phyloP scores from a whole-genome alignment of 30 jellyfish, hydroid and myxozoan genomes.

The Aurelia aurita complex sp. Pacific region DNA sequence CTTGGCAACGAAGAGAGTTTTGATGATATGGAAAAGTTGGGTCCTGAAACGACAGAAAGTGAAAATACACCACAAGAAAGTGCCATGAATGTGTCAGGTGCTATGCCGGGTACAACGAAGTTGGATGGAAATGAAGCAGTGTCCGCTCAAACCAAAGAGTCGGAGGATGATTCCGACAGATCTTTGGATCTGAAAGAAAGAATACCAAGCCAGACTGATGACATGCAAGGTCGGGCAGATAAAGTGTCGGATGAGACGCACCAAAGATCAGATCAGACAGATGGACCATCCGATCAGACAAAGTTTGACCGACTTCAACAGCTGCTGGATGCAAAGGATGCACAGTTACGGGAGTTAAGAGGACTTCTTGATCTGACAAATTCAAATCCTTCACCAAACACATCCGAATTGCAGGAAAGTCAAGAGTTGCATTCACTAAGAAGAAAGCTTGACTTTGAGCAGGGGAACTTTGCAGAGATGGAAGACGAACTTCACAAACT shows the following conservation, averaged over 20 bases:
- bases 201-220: no score
- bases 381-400: neutral
- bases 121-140: no score
- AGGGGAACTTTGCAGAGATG: neutral
- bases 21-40: no score
- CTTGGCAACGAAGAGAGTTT: neutral
- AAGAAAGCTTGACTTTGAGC: neutral
- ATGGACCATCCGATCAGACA: neutral
- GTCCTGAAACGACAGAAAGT: no score
- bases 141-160: no score
- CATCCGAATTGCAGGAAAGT: neutral
- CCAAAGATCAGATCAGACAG: constrained; percentile 4
- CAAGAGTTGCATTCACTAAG: neutral
- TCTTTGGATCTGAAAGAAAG: no score
- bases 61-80: no score
- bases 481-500: neutral
- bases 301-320: neutral
- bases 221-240: no score
- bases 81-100: no score
- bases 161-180: no score
- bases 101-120: no score
- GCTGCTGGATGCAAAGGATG: constrained; percentile 11
- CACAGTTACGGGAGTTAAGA: constrained; percentile 7
- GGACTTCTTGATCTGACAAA: constrained; percentile 2
- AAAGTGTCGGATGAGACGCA: neutral